A percentile compares a stretch with the other conserved stretches of the same genome.
Evolutionary conservation across 1,140 invertebrate species (phyloP).

Genomic region (Octopus sinensis): DNA sequence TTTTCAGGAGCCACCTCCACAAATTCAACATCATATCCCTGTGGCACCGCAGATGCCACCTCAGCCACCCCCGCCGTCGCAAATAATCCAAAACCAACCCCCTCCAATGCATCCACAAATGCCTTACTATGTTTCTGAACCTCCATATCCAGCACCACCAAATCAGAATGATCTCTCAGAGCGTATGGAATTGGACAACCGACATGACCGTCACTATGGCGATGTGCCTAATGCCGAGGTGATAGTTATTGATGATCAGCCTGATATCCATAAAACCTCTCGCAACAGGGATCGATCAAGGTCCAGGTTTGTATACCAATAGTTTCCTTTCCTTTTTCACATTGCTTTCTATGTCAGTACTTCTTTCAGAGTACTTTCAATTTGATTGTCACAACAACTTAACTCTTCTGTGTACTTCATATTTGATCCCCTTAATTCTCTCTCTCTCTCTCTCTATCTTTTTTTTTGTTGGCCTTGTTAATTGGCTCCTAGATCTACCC

Average conservation of each 20-base stretch:
- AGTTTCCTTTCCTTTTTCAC: too few species aligned
- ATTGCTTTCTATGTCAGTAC: too few species aligned
- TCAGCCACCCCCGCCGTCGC: slow-evolving; percentile 24
- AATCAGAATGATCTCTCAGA: slow-evolving; percentile 26
- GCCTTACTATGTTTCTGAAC: slow-evolving; percentile 21
- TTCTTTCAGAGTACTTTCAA: too few species aligned
- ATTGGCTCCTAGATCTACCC: too few species aligned
- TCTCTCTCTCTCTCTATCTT: too few species aligned
- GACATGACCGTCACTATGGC: slow-evolving; percentile 28
- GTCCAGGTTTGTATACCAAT: slow-evolving; percentile 29
- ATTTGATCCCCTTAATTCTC: too few species aligned
- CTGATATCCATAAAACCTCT: slow-evolving; percentile 24
- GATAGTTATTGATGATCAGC: neutral
- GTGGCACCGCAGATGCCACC: slow-evolving; percentile 31
- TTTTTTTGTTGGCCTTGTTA: too few species aligned
- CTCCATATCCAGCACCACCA: slow-evolving; percentile 19
- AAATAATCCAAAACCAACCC: slow-evolving; percentile 24
- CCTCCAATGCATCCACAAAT: slow-evolving; percentile 14
- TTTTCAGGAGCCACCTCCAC: slow-evolving; percentile 16
- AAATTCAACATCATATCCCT: slow-evolving; percentile 30
- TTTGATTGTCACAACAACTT: too few species aligned
- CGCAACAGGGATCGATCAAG: slow-evolving; percentile 39
- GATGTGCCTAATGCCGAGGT: neutral
- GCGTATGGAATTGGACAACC: slow-evolving; percentile 23
- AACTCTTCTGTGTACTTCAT: too few species aligned